phyloP scores from a whole-genome alignment of 1,140 invertebrate genomes.

The Hyles vespertilio region DNA sequence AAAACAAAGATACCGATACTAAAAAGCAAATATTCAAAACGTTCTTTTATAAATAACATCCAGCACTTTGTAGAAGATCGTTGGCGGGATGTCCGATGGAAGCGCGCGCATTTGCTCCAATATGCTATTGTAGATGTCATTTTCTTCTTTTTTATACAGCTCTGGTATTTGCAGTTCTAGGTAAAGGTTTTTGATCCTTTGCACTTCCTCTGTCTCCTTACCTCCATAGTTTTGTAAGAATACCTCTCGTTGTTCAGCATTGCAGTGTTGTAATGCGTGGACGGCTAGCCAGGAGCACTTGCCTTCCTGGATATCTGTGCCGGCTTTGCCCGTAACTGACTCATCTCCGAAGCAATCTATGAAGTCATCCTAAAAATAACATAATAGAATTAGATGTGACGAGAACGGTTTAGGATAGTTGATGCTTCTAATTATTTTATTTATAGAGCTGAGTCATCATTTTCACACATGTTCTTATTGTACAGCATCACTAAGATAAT shows the following conservation, averaged over 20 bases:
- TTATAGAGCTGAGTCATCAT: too few relatives aligned
- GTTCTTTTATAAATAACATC: slow-evolving; percentile 43
- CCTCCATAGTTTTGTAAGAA: slow-evolving; percentile 85
- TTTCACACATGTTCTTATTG: too few relatives aligned
- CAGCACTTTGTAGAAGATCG: slow-evolving; percentile 42
- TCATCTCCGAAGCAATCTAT: slow-evolving; percentile 90
- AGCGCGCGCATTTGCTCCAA: slow-evolving; percentile 25
- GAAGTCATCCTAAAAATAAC: slow-evolving; percentile 83
- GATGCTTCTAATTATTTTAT: too few relatives aligned
- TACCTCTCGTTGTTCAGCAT: slow-evolving; percentile 79
- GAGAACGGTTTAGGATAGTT: too few relatives aligned
- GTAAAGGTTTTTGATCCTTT: slow-evolving; percentile 85
- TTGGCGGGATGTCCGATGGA: slow-evolving; percentile 24
- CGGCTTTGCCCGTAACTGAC: slow-evolving; percentile 86
- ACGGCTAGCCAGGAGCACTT: slow-evolving; percentile 95
- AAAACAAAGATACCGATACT: too few relatives aligned
- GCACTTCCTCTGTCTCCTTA: slow-evolving; percentile 80
- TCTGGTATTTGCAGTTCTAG: slow-evolving; percentile 81
- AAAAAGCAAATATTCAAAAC: neutral
- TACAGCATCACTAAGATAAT: too few relatives aligned
- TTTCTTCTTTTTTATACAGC: slow-evolving; percentile 38
- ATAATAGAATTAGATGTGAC: neutral
- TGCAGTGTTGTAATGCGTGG: slow-evolving; percentile 83
- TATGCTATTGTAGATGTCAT: slow-evolving; percentile 34
- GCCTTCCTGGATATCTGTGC: slow-evolving; percentile 91